Base-by-base conservation (phyloP, 1,140 invertebrate species). In the Halotydeus destructor region DNA sequence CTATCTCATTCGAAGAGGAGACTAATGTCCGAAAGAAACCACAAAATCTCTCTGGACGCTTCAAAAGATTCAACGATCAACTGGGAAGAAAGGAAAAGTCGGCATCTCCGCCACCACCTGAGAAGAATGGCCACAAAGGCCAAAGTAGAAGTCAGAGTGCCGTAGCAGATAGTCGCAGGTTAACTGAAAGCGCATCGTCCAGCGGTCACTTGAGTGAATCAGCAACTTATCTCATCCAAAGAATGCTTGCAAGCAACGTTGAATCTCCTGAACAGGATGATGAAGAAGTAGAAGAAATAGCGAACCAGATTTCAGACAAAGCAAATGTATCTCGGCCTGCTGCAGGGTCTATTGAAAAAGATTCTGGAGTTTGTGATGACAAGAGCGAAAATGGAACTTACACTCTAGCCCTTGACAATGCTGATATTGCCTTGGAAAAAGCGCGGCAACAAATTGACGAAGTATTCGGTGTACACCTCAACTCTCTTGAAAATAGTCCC, bases 371-470 rank as follows among this genome's bases (percentile, higher is more conserved):
- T 46, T 43, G 41, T 42, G 54, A 49, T 18, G 57, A 58, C 37
- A 57, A 62, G 21, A 81, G 78, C 57, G 78, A 82, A 56, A 67
- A 76, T 5, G 82, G 82, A 23, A 88, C 82, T 1, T 88, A 86
- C 49, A 86, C 82, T 0, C 72, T 88, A 26, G 60, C 58, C 12
- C 75, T 75, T 41, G 76, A 81, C 49, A 73, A 72, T 56, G 50
- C 50, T 23, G 79, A 78, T 49, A 75, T 76, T 1, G 80, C 82
- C 52, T 77, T 80, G 52, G 76, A 82, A 48, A 75, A 78, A 61
- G 80, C 80, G 33, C 66, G 79, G 50, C 76, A 77, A 67, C 77
- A 78, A 52, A 86, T 88, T 49, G 81, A 85, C 51, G 69, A 70
- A 48, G 70, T 72, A 30, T 80, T 80, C 58, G 70, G 69, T 35